Percentiles rank a stretch among this genome's conserved stretches.
phyloP scores from a whole-genome alignment of 2,888 invertebrate genomes.

The Phengaris alcon region DNA sequence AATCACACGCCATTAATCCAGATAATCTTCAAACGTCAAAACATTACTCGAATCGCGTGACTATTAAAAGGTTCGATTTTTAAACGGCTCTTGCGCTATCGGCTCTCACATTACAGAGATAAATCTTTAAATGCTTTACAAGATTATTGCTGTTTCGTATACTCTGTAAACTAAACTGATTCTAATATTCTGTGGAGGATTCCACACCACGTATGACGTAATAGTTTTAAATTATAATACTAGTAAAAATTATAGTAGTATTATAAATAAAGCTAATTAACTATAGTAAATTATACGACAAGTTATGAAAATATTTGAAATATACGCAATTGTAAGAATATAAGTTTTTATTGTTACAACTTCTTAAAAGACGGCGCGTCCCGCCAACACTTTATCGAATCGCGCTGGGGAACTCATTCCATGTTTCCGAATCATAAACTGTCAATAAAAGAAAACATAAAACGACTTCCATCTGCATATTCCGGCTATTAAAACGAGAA shows the following conservation, averaged over 20 bases:
- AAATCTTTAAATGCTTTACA: slow-evolving; percentile 38
- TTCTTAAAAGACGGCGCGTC: slow-evolving; percentile 29
- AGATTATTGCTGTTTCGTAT: neutral
- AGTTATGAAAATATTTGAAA: neutral
- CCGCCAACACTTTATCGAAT: slow-evolving; percentile 50
- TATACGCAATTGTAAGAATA: slow-evolving; percentile 11
- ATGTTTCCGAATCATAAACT: slow-evolving; percentile 75
- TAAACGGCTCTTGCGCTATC: slow-evolving; percentile 60
- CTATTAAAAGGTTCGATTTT: slow-evolving; percentile 71
- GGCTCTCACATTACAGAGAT: slow-evolving; percentile 53
- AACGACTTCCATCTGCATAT: slow-evolving; percentile 67
- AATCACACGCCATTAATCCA: slow-evolving; percentile 60
- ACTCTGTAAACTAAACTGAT: too few species aligned
- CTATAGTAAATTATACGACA: neutral
- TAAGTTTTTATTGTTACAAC: slow-evolving; percentile 15
- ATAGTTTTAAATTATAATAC: neutral
- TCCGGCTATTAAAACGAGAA: slow-evolving; percentile 60
- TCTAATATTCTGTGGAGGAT: too few species aligned
- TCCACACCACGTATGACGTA: too few species aligned
- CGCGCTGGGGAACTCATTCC: slow-evolving; percentile 55
- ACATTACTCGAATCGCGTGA: slow-evolving; percentile 63
- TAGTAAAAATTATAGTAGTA: neutral
- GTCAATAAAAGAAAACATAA: slow-evolving; percentile 73
- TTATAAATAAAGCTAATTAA: neutral
- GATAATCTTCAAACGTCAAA: slow-evolving; percentile 69